Evolutionary conservation across 30 jellyfish, hydroid and myxozoan species (phyloP).

Genomic region (Turritopsis dohrnii): DNA sequence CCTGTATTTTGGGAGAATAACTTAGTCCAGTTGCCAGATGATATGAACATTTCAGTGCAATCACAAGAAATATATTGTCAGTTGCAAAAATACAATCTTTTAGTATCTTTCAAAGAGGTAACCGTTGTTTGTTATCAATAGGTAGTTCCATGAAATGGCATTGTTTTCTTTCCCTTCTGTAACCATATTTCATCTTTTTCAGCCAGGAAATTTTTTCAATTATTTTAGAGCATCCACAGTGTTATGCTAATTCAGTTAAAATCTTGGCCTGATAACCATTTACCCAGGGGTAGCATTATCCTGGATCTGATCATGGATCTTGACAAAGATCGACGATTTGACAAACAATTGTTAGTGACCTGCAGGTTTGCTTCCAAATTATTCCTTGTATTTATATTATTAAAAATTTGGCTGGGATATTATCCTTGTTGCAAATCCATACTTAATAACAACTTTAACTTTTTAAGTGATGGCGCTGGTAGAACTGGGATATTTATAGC

Average conservation of each 20-base stretch:
- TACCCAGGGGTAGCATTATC: background rate
- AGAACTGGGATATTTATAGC: conserved; percentile 62
- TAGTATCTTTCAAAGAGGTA: background rate
- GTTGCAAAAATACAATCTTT: background rate
- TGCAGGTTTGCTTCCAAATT: background rate
- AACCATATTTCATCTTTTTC: too few species aligned
- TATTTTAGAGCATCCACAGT: background rate
- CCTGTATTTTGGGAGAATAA: background rate
- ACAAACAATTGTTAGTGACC: background rate
- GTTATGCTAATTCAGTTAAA: background rate
- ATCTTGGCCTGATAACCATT: background rate
- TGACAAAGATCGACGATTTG: background rate
- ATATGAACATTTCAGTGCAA: background rate
- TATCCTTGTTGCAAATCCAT: too few species aligned
- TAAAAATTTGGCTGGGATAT: too few species aligned
- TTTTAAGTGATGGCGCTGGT: conserved; percentile 59
- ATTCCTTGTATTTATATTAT: too few species aligned
- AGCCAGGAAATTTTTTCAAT: background rate
- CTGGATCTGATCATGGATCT: background rate
- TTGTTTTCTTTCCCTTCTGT: too few species aligned
- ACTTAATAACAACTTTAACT: too few species aligned
- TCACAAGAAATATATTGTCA: background rate
- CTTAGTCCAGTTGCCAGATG: background rate
- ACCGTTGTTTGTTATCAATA: too few species aligned
- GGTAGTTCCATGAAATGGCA: too few species aligned